Evolutionary conservation across 2,888 invertebrate species (phyloP).

Genomic region (Heliconius hortense): DNA sequence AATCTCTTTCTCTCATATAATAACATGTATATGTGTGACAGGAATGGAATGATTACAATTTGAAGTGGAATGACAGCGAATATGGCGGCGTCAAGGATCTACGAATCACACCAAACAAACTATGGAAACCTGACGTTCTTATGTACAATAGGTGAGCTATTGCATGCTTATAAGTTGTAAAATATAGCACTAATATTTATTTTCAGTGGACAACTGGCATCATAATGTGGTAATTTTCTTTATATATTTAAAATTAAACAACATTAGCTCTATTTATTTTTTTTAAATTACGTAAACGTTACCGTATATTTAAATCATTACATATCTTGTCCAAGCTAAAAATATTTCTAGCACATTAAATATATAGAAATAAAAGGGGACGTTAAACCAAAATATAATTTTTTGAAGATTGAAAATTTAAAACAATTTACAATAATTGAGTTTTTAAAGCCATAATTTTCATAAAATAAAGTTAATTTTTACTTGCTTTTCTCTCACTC

Average conservation of each 20-base stretch:
- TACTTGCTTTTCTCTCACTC: neutral
- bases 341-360: neutral
- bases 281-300: neutral
- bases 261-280: neutral
- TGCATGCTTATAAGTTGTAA: slow-evolving; percentile 39
- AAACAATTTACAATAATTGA: no score
- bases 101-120: slow-evolving; percentile 95
- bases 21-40: slow-evolving; percentile 69
- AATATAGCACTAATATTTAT: slow-evolving; percentile 28
- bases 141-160: slow-evolving; percentile 98
- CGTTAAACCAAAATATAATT: no score
- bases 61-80: slow-evolving; percentile 97
- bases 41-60: slow-evolving; percentile 99
- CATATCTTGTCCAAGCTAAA: neutral
- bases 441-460: neutral
- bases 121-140: slow-evolving; percentile 99
- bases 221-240: slow-evolving; percentile 28
- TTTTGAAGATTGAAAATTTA: no score
- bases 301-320: neutral
- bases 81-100: slow-evolving; percentile 97
- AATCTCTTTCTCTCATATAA: slow-evolving; percentile 50
- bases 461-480: neutral
- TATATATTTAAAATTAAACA: neutral
- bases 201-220: slow-evolving; percentile 39
- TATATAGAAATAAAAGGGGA: neutral